Conservation (phyloP, 2,113 vertebrate species). For the Mellivora capensis region DNA sequence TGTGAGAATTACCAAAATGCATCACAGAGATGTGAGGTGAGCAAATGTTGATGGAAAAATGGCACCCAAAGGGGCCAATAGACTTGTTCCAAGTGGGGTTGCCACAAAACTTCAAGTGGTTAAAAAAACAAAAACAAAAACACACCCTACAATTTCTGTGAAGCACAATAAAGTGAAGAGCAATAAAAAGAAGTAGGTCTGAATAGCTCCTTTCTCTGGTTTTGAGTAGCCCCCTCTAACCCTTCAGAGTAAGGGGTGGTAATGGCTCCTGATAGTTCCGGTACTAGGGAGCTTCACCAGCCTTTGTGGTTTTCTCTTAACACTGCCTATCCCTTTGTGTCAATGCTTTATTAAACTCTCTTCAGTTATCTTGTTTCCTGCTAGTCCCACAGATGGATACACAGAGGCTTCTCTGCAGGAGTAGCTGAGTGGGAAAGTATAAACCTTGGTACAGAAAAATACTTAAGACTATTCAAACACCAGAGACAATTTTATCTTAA, state of each 20-base stretch:
- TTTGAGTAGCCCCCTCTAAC: background rate
- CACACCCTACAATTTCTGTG: background rate
- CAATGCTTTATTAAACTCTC: background rate
- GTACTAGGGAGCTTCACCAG: background rate
- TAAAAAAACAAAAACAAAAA: background rate
- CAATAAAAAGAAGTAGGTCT: background rate
- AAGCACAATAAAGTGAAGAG: background rate
- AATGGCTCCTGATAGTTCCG: background rate
- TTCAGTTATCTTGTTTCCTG: background rate
- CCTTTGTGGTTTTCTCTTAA: background rate
- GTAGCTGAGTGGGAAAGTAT: background rate
- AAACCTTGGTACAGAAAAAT: background rate
- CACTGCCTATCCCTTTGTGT: background rate
- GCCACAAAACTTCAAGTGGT: background rate
- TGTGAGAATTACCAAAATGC: background rate
- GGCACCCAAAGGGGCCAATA: background rate
- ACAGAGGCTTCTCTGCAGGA: background rate
- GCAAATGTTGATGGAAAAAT: background rate
- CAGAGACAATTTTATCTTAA: slow-evolving; percentile 5
- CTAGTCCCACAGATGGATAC: background rate
- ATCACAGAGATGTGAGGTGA: background rate
- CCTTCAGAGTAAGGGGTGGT: background rate
- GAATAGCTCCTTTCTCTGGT: background rate
- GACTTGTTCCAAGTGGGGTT: background rate
- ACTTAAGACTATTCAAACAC: background rate